Evolutionary conservation across 2,113 vertebrate species (phyloP).

Genomic region (Odontophorus gujanensis): DNA sequence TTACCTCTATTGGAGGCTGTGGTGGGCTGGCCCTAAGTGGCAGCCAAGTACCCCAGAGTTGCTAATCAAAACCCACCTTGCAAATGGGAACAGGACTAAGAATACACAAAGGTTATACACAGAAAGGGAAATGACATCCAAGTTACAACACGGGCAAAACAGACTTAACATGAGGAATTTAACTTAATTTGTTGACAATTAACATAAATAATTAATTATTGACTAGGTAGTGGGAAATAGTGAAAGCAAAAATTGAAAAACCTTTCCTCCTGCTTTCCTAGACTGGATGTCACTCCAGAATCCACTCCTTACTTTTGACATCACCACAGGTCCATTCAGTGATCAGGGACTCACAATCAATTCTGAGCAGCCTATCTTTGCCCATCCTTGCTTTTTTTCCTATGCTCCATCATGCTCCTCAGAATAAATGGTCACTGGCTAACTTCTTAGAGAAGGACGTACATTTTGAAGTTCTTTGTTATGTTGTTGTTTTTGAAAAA

Average conservation of each 20-base stretch:
- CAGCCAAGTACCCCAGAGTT: neutral
- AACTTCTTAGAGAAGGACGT: neutral
- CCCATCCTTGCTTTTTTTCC: neutral
- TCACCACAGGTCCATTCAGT: no score
- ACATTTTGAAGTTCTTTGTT: neutral
- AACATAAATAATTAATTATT: neutral
- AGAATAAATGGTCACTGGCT: neutral
- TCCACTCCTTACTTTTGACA: neutral
- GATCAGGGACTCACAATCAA: rapidly evolving
- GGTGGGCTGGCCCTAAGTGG: neutral
- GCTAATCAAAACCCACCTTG: neutral
- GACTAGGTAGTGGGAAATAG: neutral
- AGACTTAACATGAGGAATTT: neutral
- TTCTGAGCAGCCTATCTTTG: neutral
- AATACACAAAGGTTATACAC: neutral
- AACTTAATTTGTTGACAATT: neutral
- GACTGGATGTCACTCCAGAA: neutral
- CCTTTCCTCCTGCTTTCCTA: neutral
- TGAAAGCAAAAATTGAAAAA: neutral
- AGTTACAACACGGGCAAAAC: neutral
- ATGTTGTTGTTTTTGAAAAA: neutral
- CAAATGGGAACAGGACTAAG: neutral
- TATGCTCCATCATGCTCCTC: rapidly evolving
- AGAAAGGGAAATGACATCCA: neutral
- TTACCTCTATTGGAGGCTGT: neutral